Conservation (phyloP, 2,797 vertebrate genomes). For the Pampus argenteus region DNA sequence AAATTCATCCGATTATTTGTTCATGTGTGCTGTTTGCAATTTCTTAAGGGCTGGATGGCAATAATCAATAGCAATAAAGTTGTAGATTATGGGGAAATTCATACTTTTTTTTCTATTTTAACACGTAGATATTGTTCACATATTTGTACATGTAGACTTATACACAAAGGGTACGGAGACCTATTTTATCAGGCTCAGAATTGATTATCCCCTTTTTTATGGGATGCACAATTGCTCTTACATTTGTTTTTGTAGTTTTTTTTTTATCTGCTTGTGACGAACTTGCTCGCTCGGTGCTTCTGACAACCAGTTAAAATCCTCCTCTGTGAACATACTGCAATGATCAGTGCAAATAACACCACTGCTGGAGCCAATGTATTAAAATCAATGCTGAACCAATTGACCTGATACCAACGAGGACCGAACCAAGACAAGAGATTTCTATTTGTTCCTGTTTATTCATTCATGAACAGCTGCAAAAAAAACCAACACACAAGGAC, state of each 20-base stretch:
- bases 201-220: conserved; percentile 11
- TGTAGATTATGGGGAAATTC: conserved; percentile 3
- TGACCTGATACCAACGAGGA: conserved; percentile 40
- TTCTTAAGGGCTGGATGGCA: conserved; percentile 1
- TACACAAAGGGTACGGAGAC: background rate
- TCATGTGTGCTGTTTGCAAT: background rate
- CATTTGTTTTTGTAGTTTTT: conserved; percentile 16
- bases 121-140: background rate
- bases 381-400: conserved; percentile 47
- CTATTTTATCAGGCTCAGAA: conserved; percentile 12
- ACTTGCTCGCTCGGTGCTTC: conserved; percentile 24
- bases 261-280: conserved; percentile 14
- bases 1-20: background rate
- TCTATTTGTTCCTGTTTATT: conserved; percentile 70
- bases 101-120: background rate
- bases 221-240: background rate
- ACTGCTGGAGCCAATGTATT: conserved; percentile 48
- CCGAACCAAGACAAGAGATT: conserved; percentile 44
- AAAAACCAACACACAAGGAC: too few relatives aligned
- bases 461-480: conserved; percentile 73
- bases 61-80: conserved; percentile 26
- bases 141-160: background rate
- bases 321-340: conserved; percentile 16
- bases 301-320: conserved; percentile 35
- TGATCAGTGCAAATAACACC: conserved; percentile 28